These are phyloP conservation scores for Periophthalmodon schlosseri DNA, from an alignment of 2,113 vertebrate species.

Conservation along the genomic window DNA sequence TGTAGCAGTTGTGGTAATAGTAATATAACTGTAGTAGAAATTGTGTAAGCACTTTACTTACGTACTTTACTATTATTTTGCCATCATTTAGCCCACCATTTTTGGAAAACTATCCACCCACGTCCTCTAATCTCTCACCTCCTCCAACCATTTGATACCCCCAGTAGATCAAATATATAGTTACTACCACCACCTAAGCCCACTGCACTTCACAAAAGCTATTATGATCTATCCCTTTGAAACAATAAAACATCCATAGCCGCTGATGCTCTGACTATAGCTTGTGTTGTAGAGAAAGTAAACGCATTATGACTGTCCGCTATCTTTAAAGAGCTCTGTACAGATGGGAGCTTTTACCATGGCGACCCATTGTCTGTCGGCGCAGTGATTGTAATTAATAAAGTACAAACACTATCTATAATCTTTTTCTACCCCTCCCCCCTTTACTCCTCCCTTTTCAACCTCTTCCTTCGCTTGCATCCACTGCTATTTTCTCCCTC, in stretches of 20 bases:
- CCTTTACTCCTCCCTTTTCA: slow-evolving; percentile 22
- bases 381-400: slow-evolving; percentile 44
- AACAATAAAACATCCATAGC: background rate
- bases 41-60: background rate
- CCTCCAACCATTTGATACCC: background rate
- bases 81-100: too few relatives aligned
- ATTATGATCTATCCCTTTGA: background rate
- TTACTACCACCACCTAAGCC: background rate
- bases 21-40: background rate
- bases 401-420: slow-evolving; percentile 9
- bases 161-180: background rate
- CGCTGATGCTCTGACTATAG: background rate
- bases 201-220: background rate
- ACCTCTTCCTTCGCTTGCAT: slow-evolving; percentile 29
- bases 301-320: slow-evolving; percentile 45
- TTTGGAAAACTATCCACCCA: background rate
- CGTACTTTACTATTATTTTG: background rate
- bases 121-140: background rate
- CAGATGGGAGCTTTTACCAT: slow-evolving; percentile 34
- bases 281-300: slow-evolving; percentile 1
- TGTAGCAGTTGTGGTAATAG: too few relatives aligned
- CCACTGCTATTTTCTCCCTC: slow-evolving; percentile 55
- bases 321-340: slow-evolving; percentile 40
- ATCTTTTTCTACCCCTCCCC: slow-evolving; percentile 9
- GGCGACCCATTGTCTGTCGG: slow-evolving; percentile 12